Evolutionary conservation across 2,888 invertebrate species (phyloP).

Genomic region (Phyto melanocephala): DNA sequence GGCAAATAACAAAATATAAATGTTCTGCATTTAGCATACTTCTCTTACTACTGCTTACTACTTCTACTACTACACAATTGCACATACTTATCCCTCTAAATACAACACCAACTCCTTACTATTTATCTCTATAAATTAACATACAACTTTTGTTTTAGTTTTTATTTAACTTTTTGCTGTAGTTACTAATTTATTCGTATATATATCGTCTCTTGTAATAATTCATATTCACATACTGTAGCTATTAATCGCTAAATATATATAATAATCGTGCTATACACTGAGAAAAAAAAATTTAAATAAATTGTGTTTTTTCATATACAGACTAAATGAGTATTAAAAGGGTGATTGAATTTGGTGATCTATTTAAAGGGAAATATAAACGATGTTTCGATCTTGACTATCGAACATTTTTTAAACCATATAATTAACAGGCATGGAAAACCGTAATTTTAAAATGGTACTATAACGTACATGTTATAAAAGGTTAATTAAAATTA

Average conservation of each 20-base stretch:
- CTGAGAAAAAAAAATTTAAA: slow-evolving; percentile 36
- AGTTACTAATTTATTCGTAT: not conserved
- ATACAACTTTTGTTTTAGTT: not conserved
- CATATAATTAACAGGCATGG: no score
- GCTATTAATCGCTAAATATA: slow-evolving; percentile 49
- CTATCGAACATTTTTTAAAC: no score
- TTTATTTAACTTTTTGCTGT: not conserved
- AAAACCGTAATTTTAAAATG: no score
- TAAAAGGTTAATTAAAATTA: no score
- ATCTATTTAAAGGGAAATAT: no score
- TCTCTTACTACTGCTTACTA: not conserved
- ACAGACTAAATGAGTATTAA: not conserved
- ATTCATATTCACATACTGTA: slow-evolving; percentile 43
- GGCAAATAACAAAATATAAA: not conserved
- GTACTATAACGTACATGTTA: no score
- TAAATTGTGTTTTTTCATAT: slow-evolving; percentile 48
- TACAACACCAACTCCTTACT: slow-evolving; percentile 1
- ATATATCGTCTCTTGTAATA: slow-evolving; percentile 48
- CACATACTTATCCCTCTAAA: no score
- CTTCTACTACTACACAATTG: not conserved
- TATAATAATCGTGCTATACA: slow-evolving; percentile 53
- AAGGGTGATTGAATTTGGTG: not conserved
- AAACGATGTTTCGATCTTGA: no score
- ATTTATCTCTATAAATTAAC: not conserved
- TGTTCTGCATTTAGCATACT: not conserved